These are phyloP conservation scores for Oreochromis aureus DNA, from an alignment of 2,113 vertebrate species.

Conservation along the genomic window DNA sequence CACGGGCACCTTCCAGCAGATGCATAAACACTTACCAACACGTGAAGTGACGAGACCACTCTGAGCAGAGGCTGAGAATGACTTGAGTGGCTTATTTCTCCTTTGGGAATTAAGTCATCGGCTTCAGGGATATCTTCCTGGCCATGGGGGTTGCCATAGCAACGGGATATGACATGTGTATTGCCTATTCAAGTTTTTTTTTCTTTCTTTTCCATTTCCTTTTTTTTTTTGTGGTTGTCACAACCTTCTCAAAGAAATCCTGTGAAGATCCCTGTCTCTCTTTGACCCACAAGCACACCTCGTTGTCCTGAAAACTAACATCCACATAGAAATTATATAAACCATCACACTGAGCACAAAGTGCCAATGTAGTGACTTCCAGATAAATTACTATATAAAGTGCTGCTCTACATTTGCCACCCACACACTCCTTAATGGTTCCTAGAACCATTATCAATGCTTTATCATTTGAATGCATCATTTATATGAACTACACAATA, in stretches of 20 bases:
- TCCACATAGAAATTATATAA: neutral
- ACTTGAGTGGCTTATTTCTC: conserved; percentile 14
- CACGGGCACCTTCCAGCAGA: neutral
- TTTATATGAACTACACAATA: neutral
- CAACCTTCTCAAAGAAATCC: neutral
- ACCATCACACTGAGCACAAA: neutral
- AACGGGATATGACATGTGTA: conserved; percentile 8
- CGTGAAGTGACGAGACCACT: neutral
- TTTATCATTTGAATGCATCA: neutral
- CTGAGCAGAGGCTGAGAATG: neutral
- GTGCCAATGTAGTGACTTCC: neutral
- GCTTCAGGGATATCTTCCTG: neutral
- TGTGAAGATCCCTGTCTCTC: neutral
- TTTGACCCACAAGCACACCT: neutral
- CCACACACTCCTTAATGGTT: neutral
- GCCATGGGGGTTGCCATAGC: conserved; percentile 9
- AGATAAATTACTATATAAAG: neutral
- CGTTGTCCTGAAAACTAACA: neutral
- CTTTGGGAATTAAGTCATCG: conserved; percentile 42
- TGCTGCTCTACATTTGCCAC: neutral
- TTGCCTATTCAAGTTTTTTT: conserved; percentile 23
- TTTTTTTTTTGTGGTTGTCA: neutral
- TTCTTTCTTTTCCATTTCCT: neutral
- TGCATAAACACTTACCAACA: neutral
- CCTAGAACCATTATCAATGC: neutral